A percentile compares a stretch with the other conserved stretches of the same genome.
phyloP scores from a whole-genome alignment of 2,113 vertebrate species.

The Falco punctatus region DNA sequence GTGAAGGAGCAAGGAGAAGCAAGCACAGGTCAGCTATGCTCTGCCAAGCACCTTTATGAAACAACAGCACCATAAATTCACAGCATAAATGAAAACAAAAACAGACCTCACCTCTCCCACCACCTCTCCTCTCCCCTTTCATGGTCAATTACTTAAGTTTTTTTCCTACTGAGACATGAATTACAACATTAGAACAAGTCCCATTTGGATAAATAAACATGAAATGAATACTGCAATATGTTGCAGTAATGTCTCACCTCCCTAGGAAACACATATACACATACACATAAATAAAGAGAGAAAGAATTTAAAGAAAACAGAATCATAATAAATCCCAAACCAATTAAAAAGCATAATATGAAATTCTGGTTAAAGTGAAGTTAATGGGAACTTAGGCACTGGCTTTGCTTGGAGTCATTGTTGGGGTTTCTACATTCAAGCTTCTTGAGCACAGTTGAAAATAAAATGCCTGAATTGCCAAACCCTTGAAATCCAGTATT shows the following conservation, averaged over 20 bases:
- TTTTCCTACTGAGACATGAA: background rate
- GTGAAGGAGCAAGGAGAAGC: background rate
- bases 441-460: background rate
- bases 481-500: background rate
- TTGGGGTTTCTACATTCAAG: background rate
- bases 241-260: background rate
- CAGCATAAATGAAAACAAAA: slow-evolving; percentile 17
- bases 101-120: background rate
- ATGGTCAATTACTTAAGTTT: background rate
- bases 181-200: background rate
- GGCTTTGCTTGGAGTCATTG: background rate
- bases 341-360: background rate
- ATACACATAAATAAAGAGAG: background rate
- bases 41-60: background rate
- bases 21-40: background rate
- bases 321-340: background rate
- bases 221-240: background rate
- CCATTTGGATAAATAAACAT: background rate
- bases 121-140: background rate
- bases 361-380: background rate
- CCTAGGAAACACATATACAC: background rate
- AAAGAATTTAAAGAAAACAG: background rate
- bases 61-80: background rate
- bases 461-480: background rate
- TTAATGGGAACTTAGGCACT: background rate